Evolutionary conservation across 2,113 vertebrate genomes (phyloP), one percentile per base, ranked within the genome.

Genomic region (Panthera leo): DNA sequence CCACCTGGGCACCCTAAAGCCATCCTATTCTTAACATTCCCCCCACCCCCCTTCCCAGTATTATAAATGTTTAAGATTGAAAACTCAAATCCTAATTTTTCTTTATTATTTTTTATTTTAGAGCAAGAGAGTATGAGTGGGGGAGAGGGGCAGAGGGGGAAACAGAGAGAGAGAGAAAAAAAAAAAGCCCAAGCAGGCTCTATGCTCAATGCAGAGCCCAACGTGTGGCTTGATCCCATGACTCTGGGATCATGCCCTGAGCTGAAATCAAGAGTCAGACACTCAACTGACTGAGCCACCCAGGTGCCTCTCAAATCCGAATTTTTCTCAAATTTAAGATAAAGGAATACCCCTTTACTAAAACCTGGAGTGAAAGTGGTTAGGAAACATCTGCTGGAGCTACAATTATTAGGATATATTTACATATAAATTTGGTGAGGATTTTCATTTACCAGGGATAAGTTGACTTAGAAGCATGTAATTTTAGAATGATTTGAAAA

Each of bases 361-460:
- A 95, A 97, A 89, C 45, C 21, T 83, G 48, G 34, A 73, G 13
- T 58, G 97, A 89, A 92, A 87, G 13, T 75, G 61, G n/a, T 83
- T 95, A 85, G n/a, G 76, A 84, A 82, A 93, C 27, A 86, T 63
- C 45, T 92, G 16, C 34, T 53, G 51, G 12, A 80, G 27, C 45
- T 91, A 83, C 91, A 95, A 71, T 96, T 95, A 18, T 88, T 93
- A 71, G n/a, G n/a, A 51, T 91, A 23, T 91, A 89, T 88, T 94
- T 91, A 55, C 16, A 73, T 63, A 92, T 76, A 45, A 48, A 51
- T 76, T 85, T 96, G 39, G 27, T 85, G 39, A 96, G 34, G 25
- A 67, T 95, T 97, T 97, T 91, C 42, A 79, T 68, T 85, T 67
- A 89, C 73, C 42, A n/a, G 42, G 12, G 91, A 80, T 85, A 92